Percentiles rank a stretch among this genome's conserved stretches.
phyloP scores from a whole-genome alignment of 2,797 vertebrate genomes.

The Pangasius larnaudii region DNA sequence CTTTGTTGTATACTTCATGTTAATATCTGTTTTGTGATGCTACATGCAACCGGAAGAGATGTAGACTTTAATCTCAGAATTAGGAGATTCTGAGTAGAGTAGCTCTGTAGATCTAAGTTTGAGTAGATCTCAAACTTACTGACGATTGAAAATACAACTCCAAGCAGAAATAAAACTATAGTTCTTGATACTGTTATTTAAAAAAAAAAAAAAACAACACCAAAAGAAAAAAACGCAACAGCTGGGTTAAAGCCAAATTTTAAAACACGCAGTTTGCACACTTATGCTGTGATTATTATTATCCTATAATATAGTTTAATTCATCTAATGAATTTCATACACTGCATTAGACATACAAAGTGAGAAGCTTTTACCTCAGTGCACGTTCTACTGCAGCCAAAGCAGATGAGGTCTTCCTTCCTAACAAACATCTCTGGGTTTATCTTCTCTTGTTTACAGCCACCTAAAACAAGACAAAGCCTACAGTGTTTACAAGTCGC shows the following conservation, averaged over 20 bases:
- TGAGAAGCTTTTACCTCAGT: slow-evolving; percentile 67
- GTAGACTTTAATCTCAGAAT: background rate
- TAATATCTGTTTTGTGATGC: background rate
- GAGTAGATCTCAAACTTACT: no score
- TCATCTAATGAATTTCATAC: background rate
- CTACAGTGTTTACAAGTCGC: background rate
- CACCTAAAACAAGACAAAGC: slow-evolving; percentile 65
- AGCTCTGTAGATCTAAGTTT: no score
- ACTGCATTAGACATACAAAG: background rate
- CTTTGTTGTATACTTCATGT: background rate
- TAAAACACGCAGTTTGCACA: background rate
- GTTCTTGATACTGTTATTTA: background rate
- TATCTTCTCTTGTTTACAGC: slow-evolving; percentile 72
- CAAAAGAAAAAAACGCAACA: background rate
- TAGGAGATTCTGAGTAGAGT: no score
- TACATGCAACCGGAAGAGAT: background rate
- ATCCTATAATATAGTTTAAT: background rate
- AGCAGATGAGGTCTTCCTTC: slow-evolving; percentile 73
- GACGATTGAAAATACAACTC: background rate
- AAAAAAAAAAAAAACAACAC: no score
- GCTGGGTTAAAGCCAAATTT: background rate
- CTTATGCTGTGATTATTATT: background rate
- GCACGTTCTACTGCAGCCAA: slow-evolving; percentile 51
- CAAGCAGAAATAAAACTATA: background rate
- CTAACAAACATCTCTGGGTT: slow-evolving; percentile 73